Percentiles rank a stretch among this genome's conserved stretches.
Evolutionary conservation across 1,140 invertebrate genomes (phyloP).

Genomic region (Zelostemma sp.): DNA sequence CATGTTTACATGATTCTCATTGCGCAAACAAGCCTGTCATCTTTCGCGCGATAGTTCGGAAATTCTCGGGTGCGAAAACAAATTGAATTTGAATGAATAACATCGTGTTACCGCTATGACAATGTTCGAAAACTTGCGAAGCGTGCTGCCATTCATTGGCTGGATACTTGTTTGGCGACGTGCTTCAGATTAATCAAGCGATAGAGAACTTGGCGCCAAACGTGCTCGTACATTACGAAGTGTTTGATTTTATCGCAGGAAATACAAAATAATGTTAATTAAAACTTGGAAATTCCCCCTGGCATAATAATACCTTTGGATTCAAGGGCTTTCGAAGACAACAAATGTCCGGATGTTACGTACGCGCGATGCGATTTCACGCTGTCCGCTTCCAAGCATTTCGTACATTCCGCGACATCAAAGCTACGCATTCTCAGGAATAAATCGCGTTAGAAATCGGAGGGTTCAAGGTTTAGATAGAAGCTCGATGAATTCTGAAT

Average conservation of each 20-base stretch:
- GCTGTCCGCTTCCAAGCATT: too few relatives aligned
- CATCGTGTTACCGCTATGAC: not conserved
- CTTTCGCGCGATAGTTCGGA: not conserved
- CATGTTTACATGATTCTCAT: too few relatives aligned
- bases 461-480: too few relatives aligned
- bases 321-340: too few relatives aligned
- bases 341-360: conserved; percentile 26
- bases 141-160: not conserved
- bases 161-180: conserved; percentile 26
- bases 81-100: not conserved
- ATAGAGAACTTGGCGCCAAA: conserved; percentile 8
- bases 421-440: too few relatives aligned
- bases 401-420: too few relatives aligned
- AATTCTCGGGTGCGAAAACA: not conserved
- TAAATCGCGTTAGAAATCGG: too few relatives aligned
- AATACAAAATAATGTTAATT: not conserved
- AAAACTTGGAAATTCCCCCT: too few relatives aligned
- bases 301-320: too few relatives aligned
- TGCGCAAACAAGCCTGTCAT: not conserved
- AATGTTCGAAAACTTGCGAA: not conserved
- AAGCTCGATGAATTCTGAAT: too few relatives aligned
- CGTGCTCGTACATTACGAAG: not conserved
- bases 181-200: conserved; percentile 27
- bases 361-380: conserved; percentile 23
- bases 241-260: not conserved